phyloP scores from a whole-genome alignment of 1,140 invertebrate genomes.

The Trigoniulus corallinus region DNA sequence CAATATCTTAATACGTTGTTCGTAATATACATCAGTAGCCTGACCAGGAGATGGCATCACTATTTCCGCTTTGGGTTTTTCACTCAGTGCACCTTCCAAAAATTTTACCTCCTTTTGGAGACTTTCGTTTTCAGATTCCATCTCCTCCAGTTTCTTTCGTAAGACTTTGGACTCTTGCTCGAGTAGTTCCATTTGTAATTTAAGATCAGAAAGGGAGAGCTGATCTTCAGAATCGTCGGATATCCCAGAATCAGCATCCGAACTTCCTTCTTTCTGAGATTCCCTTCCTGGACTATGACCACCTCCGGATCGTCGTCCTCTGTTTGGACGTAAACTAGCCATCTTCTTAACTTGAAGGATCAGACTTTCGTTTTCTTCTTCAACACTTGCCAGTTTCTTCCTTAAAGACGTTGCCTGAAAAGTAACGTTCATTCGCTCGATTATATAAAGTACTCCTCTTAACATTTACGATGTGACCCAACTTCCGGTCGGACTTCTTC shows the following conservation, averaged over 20 bases:
- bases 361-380: constrained; percentile 86
- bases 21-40: not conserved
- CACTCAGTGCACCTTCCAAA: not conserved
- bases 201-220: constrained; percentile 41
- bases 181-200: constrained; percentile 66
- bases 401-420: constrained; percentile 61
- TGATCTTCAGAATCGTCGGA: constrained; percentile 46
- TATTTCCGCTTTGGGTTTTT: not conserved
- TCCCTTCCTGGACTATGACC: constrained; percentile 10
- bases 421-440: constrained; percentile 7
- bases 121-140: constrained; percentile 59
- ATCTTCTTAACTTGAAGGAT: constrained; percentile 85
- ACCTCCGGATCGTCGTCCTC: constrained; percentile 11
- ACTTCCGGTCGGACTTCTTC: too few relatives aligned
- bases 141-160: constrained; percentile 61
- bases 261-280: constrained; percentile 21
- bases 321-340: constrained; percentile 30
- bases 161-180: constrained; percentile 71
- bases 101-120: constrained; percentile 40
- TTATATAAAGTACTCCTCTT: not conserved
- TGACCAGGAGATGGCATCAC: not conserved
- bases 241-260: constrained; percentile 52
- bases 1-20: constrained; percentile 21
- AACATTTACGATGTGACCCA: too few relatives aligned
- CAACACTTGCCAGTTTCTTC: constrained; percentile 68